Evolutionary conservation across 2,888 invertebrate species (phyloP).

Genomic region (Eupithecia tripunctaria): DNA sequence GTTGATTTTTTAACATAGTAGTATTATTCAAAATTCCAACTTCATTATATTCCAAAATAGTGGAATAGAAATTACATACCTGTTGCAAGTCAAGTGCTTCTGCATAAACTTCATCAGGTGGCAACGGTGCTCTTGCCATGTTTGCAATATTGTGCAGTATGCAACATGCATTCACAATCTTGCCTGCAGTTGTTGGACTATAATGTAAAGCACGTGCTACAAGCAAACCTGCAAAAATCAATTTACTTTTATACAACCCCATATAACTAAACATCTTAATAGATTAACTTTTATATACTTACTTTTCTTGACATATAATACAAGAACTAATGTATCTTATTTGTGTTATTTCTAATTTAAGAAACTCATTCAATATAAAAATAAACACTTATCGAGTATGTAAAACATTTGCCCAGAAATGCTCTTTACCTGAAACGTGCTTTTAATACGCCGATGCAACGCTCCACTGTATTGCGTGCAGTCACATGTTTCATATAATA

Average conservation of each 20-base stretch:
- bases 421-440: neutral
- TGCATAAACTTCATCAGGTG: neutral
- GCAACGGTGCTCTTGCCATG: neutral
- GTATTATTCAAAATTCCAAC: too few relatives aligned
- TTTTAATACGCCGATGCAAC: neutral
- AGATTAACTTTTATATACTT: too few relatives aligned
- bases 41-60: too few relatives aligned
- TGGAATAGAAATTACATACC: neutral
- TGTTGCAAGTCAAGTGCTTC: neutral
- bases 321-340: too few relatives aligned
- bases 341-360: too few relatives aligned
- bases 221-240: neutral
- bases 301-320: too few relatives aligned
- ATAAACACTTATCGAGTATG: too few relatives aligned
- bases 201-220: neutral
- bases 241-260: too few relatives aligned
- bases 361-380: too few relatives aligned
- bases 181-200: neutral
- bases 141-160: neutral
- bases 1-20: too few relatives aligned
- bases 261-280: too few relatives aligned
- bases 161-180: neutral
- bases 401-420: too few relatives aligned
- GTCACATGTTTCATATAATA: neutral
- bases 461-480: neutral